A percentile compares a stretch with the other conserved stretches of the same genome.
Conservation (phyloP, 2,113 vertebrate genomes). For the Gambusia holbrooki region DNA sequence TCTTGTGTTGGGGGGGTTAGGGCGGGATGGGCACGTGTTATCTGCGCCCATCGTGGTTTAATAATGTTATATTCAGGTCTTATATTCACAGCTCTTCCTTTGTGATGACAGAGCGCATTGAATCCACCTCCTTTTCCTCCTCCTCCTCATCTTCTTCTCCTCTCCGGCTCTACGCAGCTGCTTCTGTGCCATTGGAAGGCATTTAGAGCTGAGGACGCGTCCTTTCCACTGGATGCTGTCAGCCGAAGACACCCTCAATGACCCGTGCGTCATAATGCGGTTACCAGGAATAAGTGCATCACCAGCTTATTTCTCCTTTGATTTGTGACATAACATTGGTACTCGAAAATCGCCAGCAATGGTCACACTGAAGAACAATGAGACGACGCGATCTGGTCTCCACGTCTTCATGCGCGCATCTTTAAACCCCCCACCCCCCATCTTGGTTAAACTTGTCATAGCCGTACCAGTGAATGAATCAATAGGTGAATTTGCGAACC, state of each 20-base stretch:
- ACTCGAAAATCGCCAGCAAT: slow-evolving; percentile 49
- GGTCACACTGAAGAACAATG: slow-evolving; percentile 50
- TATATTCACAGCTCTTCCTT: background rate
- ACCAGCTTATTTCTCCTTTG: slow-evolving; percentile 71
- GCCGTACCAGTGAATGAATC: background rate
- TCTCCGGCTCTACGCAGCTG: background rate
- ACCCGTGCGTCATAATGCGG: slow-evolving; percentile 85
- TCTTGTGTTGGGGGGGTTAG: slow-evolving; percentile 9
- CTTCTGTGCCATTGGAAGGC: slow-evolving; percentile 11
- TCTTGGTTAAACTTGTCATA: background rate
- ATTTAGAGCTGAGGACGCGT: slow-evolving; percentile 19
- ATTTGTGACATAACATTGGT: slow-evolving; percentile 75
- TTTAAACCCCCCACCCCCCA: too few relatives aligned
- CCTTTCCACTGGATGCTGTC: slow-evolving; percentile 16
- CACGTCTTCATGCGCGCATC: background rate
- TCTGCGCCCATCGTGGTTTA: background rate
- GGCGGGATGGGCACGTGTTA: background rate
- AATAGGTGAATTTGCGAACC: background rate
- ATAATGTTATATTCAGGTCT: slow-evolving; percentile 12
- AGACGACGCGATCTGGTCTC: slow-evolving; percentile 5
- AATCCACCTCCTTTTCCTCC: background rate
- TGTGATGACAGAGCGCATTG: slow-evolving; percentile 12
- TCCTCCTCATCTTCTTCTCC: background rate
- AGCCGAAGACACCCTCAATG: slow-evolving; percentile 54
- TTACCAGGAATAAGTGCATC: slow-evolving; percentile 77